Percentiles rank a stretch among this genome's conserved stretches.
phyloP scores from a whole-genome alignment of 2,888 invertebrate genomes.

The Drosophila robusta region DNA sequence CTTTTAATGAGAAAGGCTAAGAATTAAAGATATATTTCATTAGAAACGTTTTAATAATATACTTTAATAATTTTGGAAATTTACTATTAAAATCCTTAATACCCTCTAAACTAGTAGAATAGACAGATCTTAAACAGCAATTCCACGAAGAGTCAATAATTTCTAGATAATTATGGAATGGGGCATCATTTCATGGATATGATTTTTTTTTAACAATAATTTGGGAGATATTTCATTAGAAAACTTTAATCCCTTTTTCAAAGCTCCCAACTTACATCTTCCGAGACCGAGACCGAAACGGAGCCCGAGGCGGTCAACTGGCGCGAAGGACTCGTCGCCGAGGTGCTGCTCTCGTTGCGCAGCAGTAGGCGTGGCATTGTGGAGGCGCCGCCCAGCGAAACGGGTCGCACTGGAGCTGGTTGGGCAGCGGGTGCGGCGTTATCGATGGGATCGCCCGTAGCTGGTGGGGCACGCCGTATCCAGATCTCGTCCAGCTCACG shows the following conservation, averaged over 20 bases:
- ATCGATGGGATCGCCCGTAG: conserved; percentile 1
- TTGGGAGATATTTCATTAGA: no score
- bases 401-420: conserved; percentile 28
- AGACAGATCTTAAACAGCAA: no score
- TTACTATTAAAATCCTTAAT: no score
- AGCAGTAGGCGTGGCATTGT: conserved; percentile 64
- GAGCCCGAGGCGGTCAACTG: conserved; percentile 64
- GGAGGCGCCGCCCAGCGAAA: conserved; percentile 50
- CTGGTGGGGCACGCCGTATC: conserved; percentile 71
- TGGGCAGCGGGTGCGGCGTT: conserved; percentile 11
- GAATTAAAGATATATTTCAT: no score
- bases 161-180: no score
- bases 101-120: no score
- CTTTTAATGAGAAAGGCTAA: no score
- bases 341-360: conserved; percentile 71
- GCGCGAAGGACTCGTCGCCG: conserved; percentile 73
- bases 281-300: conserved; percentile 68
- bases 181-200: no score
- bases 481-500: conserved; percentile 81
- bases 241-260: background rate
- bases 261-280: conserved; percentile 79
- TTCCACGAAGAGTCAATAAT: no score
- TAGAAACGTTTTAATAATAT: no score
- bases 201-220: no score
- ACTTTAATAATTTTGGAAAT: no score